phyloP scores from a whole-genome alignment of 2,113 vertebrate species.

The Phoxinus phoxinus region DNA sequence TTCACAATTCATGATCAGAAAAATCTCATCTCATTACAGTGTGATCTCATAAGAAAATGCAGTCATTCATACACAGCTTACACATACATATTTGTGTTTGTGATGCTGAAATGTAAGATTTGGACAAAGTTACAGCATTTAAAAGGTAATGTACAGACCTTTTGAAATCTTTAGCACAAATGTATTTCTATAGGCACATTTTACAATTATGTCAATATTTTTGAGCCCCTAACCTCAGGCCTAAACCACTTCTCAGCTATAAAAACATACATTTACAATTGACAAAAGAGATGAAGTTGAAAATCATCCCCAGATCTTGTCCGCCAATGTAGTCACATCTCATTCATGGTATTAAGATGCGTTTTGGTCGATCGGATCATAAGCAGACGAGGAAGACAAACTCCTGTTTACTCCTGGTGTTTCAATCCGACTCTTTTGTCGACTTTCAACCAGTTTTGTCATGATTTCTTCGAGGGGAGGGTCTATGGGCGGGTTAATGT shows the following conservation, averaged over 20 bases:
- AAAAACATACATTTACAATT: neutral
- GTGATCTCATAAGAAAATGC: neutral
- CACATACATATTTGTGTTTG: neutral
- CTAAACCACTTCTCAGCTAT: neutral
- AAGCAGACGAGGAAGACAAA: no score
- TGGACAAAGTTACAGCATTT: neutral
- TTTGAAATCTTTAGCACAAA: neutral
- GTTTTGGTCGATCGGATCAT: no score
- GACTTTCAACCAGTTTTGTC: no score
- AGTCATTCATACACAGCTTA: neutral
- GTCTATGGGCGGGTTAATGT: no score
- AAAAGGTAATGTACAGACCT: neutral
- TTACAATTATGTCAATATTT: neutral
- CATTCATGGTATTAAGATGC: no score
- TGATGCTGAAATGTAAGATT: neutral
- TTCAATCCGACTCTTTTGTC: no score
- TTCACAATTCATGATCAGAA: neutral
- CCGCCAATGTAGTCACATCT: neutral
- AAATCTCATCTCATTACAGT: neutral
- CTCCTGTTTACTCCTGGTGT: no score
- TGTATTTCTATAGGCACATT: neutral
- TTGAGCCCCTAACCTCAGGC: neutral
- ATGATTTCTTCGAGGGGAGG: no score
- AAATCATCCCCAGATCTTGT: neutral
- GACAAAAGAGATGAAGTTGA: neutral